Base-by-base conservation (phyloP, 2,113 vertebrate genomes). In the Thinocorus orbignyianus region DNA sequence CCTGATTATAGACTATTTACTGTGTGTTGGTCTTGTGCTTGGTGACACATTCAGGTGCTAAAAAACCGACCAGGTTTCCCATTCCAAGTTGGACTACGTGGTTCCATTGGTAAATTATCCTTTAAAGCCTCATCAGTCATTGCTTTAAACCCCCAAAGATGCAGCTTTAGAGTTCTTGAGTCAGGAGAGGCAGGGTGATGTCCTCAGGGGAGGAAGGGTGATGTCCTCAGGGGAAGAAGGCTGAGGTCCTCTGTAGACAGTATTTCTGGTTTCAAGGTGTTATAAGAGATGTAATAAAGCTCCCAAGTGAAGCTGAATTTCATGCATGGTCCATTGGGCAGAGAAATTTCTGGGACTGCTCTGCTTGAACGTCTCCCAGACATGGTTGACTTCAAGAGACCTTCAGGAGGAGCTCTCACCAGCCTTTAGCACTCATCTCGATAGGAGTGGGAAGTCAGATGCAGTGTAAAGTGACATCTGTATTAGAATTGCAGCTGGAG, bases 241-340 rank as follows among this genome's bases (percentile, higher is more conserved):
- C 12, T 58, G 52, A 65, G 44, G 58, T 74, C 61, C 48, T 81
- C 68, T 69, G 19, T 9, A 39, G 54, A 6, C 7, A 22, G 16
- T 28, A 22, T 35, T 52, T 39, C 13, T 15, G 41, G 30, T 46
- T 51, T 41, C 1, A 2, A 89, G 42, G 31, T 57, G 28, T 33
- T 16, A 6, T n/a, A 9, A 22, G 42, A 79, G 69, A 41, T 0
- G 0, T 0, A 6, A n/a, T 31, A 51, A 69, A 69, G 41, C 18
- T 41, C 31, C 51, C 0, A 2, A 57, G 25, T 0, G 1, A 73
- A 78, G 28, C n/a, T 28, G 30, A 54, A 23, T 41, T 64, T 55
- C 65, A 31, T 3, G 1, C 2, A 1, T 33, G 39, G 17, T n/a
- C 57, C 24, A 2, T 2, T 22, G 62, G 52, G 26, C 49, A 62